Base-by-base conservation (phyloP, 2,113 vertebrate genomes). In the Megalops atlanticus region DNA sequence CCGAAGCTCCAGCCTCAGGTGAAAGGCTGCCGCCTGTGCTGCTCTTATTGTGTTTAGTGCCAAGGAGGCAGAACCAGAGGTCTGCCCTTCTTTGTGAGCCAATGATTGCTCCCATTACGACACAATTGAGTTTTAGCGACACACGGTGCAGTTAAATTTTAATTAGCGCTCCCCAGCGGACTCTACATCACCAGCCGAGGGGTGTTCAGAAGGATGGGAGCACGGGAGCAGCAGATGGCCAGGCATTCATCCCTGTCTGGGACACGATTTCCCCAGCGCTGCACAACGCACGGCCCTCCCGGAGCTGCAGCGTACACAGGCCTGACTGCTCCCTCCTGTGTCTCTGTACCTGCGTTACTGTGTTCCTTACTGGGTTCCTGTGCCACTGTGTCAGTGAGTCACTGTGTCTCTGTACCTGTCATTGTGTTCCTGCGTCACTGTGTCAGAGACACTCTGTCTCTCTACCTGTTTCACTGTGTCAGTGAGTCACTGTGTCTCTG, bases 181-280 rank as follows among this genome's bases (percentile, higher is more conserved):
- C 71, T 77, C 73, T 39, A 79, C 52, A 43, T 77, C 75, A 85
- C 87, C 58, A 45, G 71, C 74, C 75, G 78, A 41, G 58, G 80
- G 76, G 76, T 82, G 82, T 90, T 89, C 86, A 87, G 82, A 87
- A 84, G 81, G 82, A 90, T 86, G 84, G 84, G 43, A 83, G 80
- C 78, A 82, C 85, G 86, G 75, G 1, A 11, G 77, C 69, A 82
- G 4, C 85, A 89, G 87, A 88, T 85, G 82, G 84, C 58, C 82
- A 87, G 89, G 77, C 77, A 85, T 85, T 88, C 83, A 83, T 86
- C 77, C 84, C 90, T 87, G 87, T 91, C 86, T 82, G 54, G 73
- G 85, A 75, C 74, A 86, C 83, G 81, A 83, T 87, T 84, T 85
- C 52, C 86, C 89, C 81, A 79, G 87, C 54, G 76, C 72, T 47